Conservation (phyloP, 2,888 invertebrate genomes). For the Drosophila dives region DNA sequence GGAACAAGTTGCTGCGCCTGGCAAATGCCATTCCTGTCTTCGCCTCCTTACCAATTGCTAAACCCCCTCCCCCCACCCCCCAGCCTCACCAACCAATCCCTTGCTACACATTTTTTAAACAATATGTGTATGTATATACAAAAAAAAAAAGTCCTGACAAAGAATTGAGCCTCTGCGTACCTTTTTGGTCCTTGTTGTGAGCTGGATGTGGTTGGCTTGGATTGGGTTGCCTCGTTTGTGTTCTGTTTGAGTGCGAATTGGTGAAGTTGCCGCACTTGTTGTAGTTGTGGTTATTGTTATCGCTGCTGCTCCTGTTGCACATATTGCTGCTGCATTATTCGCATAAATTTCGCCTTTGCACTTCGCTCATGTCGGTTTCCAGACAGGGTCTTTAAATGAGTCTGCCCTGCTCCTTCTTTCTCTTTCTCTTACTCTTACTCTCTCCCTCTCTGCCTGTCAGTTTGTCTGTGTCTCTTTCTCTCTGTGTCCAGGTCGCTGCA, state of each 20-base stretch:
- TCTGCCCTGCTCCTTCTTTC: slow-evolving; percentile 36
- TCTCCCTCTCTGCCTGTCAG: slow-evolving; percentile 1
- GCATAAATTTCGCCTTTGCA: slow-evolving; percentile 79
- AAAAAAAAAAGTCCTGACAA: slow-evolving; percentile 46
- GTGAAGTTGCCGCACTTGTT: slow-evolving; percentile 7
- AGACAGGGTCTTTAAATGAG: slow-evolving; percentile 66
- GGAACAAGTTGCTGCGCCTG: slow-evolving; percentile 28
- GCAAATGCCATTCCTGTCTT: slow-evolving; percentile 49
- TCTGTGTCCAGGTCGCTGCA: slow-evolving; percentile 3
- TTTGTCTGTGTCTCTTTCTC: background rate
- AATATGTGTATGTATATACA: slow-evolving; percentile 14
- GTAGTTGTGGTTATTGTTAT: slow-evolving; percentile 20
- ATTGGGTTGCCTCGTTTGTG: slow-evolving; percentile 23
- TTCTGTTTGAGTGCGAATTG: slow-evolving; percentile 27
- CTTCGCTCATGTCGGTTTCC: slow-evolving; percentile 73
- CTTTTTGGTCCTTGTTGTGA: slow-evolving; percentile 49
- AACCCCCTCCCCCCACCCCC: background rate
- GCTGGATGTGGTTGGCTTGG: slow-evolving; percentile 44
- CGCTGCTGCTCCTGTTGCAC: slow-evolving; percentile 41
- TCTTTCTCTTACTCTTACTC: slow-evolving; percentile 4
- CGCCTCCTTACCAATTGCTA: slow-evolving; percentile 3
- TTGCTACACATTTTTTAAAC: slow-evolving; percentile 47
- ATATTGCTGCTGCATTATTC: slow-evolving; percentile 78
- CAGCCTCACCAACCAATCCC: background rate
- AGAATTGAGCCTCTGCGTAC: slow-evolving; percentile 12